Base-by-base conservation (phyloP, 92 coral and sea anemone genomes). In the Siderastrea siderea region DNA sequence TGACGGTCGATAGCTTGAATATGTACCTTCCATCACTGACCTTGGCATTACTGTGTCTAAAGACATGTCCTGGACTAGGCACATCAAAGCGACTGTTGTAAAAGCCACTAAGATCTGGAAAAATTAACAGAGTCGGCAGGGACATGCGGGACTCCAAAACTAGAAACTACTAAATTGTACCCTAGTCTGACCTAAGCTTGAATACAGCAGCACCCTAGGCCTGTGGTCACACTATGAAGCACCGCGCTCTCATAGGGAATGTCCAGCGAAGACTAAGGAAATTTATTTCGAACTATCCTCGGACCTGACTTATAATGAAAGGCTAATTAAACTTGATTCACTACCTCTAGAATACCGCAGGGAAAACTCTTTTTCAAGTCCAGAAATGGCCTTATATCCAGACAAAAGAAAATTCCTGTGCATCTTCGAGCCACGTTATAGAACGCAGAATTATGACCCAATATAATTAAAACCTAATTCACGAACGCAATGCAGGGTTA, bases 131-230 rank as follows among this genome's bases (percentile, higher is more conserved):
- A 83, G 57, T 83, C 16, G 76, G 88, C 81, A 15, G 87, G 38
- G 82, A 74, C 76, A 17, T 81, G 47, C 0, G 49, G 7, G 87
- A 82, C 70, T 1, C 69, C 55, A 75, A 15, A 47, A 83, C 71
- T 50, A 75, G 84, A 75, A 77, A 45, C 89, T 89, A 2, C 65
- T 89, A 14, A 83, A 89, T 17, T 89, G 88, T 55, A 69, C 68
- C 43, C n/a, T 63, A 16, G 15, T 63, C 15, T 45, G 68, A 4
- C 68, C 68, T 4, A 63, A 16, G 68, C 5, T 16, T 4, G 68
- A 63, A 15, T 53, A 53, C 57, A 5, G 57, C 10, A 53, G 57
- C 10, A 53, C 7, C 10, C 10, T n/a, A n/a, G n/a, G n/a, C n/a
- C n/a, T 53, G 57, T 53, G 57, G 57, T 53, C 57, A 10, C 57